Evolutionary conservation across 2,888 invertebrate genomes (phyloP).

Genomic region (Spilosoma lubricipeda): DNA sequence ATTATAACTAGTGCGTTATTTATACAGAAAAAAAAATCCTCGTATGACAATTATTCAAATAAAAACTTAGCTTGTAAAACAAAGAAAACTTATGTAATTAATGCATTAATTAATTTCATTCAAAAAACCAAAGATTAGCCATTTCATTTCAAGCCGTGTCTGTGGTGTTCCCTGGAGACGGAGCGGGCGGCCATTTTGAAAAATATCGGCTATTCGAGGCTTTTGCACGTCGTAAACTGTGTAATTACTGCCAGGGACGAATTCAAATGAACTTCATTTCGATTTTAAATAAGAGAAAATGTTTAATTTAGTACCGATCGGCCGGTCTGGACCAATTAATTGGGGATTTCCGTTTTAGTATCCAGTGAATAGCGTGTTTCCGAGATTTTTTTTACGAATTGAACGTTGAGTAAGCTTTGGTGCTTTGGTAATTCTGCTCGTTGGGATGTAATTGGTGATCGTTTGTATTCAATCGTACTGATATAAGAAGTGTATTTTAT

Average conservation of each 20-base stretch:
- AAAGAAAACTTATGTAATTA: conserved; percentile 67
- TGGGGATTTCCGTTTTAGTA: conserved; percentile 76
- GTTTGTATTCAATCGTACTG: neutral
- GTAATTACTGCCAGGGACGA: conserved; percentile 81
- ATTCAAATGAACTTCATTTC: conserved; percentile 85
- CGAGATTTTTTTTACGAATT: conserved; percentile 45
- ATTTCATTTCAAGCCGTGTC: conserved; percentile 71
- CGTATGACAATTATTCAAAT: neutral
- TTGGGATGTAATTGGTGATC: conserved; percentile 30
- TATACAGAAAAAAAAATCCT: neutral
- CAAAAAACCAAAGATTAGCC: conserved; percentile 69
- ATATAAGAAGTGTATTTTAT: neutral
- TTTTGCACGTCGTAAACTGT: conserved; percentile 85
- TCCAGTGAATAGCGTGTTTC: conserved; percentile 43
- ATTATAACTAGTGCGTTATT: too few relatives aligned
- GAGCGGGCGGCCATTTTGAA: conserved; percentile 66
- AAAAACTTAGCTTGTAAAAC: conserved; percentile 24
- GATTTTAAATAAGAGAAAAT: conserved; percentile 85
- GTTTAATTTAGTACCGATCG: conserved; percentile 83
- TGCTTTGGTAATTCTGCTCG: conserved; percentile 28
- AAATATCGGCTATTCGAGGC: conserved; percentile 67
- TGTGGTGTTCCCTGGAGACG: conserved; percentile 59
- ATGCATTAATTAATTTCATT: conserved; percentile 78
- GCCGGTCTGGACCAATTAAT: conserved; percentile 79
- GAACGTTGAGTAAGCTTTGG: conserved; percentile 56